Base-by-base conservation (phyloP, 1,140 invertebrate species). In the Drosophila repletoides region DNA sequence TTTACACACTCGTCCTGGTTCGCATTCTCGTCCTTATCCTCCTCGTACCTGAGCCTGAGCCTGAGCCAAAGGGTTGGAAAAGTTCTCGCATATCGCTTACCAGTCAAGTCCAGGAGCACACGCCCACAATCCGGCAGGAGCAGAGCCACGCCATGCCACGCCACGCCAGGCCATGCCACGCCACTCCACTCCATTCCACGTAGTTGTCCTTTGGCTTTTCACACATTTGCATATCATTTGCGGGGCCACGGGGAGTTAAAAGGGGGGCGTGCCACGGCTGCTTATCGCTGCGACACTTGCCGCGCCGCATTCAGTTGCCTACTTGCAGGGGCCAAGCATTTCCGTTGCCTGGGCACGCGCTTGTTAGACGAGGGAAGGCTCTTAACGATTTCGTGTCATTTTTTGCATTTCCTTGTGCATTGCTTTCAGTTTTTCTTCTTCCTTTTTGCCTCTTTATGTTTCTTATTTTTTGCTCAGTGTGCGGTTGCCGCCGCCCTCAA, bases 361-460 rank as follows among this genome's bases (percentile, higher is more conserved):
- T 79, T 79, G 79, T 86, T 84, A 83, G 72, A 60, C 28, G 10
- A 45, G 4, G 9, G 2, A 14, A 43, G 51, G 52, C 71, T 73
- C 81, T 86, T 86, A 86, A 86, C 80, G 81, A 80, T 86, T 80
- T 70, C 80, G 72, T 86, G 80, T 80, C 80, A 86, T 86, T 86
- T 86, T 86, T 86, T 86, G 80, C 72, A 80, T 86, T 86, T 86
- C 67, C 75, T 86, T 80, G 59, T 76, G 71, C 72, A 56, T 65
- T 61, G 69, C 72, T 73, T 72, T 79, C 75, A 72, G 53, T 68
- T 10, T 10, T 22, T 15, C 46, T 19, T 40, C 21, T 7, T n/a
- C 7, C 26, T 21, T 61, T 75, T 56, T 10, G 40, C 2, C 26
- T n/a, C 22, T 46, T n/a, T 58, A 34, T 41, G 38, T 34, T 21